Base-by-base conservation (phyloP, 2,797 vertebrate genomes). In the Psittacula derbiana region DNA sequence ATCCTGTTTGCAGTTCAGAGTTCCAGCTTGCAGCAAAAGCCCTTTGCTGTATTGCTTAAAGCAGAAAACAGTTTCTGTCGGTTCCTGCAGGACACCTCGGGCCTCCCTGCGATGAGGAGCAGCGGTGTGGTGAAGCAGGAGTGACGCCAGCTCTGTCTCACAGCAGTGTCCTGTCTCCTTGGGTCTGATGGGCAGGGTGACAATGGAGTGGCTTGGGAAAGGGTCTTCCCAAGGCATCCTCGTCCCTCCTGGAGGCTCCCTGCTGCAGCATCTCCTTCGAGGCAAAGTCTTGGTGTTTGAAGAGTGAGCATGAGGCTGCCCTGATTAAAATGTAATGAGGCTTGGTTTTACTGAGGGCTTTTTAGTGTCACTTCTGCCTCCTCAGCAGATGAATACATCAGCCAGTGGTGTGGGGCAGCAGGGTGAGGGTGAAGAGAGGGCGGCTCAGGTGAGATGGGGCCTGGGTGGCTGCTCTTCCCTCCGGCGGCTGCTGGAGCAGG, bases 261-360 rank as follows among this genome's bases (percentile, higher is more conserved):
- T 4, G 17, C 52, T 1, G 0, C 57, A 52, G 41, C 65, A 16
- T 64, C 84, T 65, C 69, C 67, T 70, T 64, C 49, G 57, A 88
- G 2, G 0, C 61, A 65, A 28, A 3, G 10, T 57, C 84, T 46
- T 12, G 24, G 61, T 44, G 16, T 92, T 93, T 36, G 61, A 86
- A 87, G 40, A 92, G 64, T 12, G 72, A 94, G 75, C 2, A 0
- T 2, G 24, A 89, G 62, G 43, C 80, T 60, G 58, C 90, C 92
- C 92, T 94, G 92, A 95, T 96, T 89, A 95, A 93, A 91, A 86
- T 93, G 72, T 96, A 94, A 96, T 90, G 95, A 91, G 75, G 65
- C 90, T 87, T 90, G 83, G 49, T 90, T 40, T 94, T 95, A 94
- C 47, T 49, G 80, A 93, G 86, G 71, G 83, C 86, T 66, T 90